phyloP scores from a whole-genome alignment of 1,140 invertebrate genomes.

The Trachelipus rathkii region DNA sequence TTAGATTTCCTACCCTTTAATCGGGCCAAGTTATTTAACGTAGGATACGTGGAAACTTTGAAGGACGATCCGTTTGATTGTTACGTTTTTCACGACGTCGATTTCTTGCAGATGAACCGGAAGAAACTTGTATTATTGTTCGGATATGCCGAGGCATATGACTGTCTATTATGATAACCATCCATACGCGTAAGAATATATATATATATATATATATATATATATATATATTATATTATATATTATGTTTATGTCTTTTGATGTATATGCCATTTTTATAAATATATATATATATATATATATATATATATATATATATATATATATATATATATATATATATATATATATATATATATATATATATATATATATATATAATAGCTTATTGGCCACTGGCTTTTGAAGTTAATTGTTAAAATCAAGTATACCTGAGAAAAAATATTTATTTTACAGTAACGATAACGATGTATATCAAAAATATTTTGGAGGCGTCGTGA shows the following conservation, averaged over 20 bases:
- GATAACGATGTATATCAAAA: neutral
- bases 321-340: no score
- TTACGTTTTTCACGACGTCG: slow-evolving; percentile 94
- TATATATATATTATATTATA: no score
- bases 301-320: no score
- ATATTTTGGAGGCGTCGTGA: slow-evolving; percentile 61
- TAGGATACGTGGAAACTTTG: slow-evolving; percentile 83
- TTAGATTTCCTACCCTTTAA: slow-evolving; percentile 62
- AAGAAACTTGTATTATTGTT: slow-evolving; percentile 85
- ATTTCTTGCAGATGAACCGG: slow-evolving; percentile 88
- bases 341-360: no score
- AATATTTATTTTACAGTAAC: neutral
- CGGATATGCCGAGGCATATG: slow-evolving; percentile 81
- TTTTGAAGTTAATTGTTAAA: no score
- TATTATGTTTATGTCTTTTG: no score
- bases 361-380: no score
- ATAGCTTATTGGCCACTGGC: no score
- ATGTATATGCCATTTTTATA: no score
- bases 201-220: no score
- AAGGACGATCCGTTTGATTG: slow-evolving; percentile 72
- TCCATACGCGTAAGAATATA: neutral
- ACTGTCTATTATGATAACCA: slow-evolving; percentile 57
- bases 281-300: no score
- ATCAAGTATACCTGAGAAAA: no score
- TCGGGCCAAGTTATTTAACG: slow-evolving; percentile 88